Conservation (phyloP, 2,888 invertebrate genomes). For the Achlya flavicornis region DNA sequence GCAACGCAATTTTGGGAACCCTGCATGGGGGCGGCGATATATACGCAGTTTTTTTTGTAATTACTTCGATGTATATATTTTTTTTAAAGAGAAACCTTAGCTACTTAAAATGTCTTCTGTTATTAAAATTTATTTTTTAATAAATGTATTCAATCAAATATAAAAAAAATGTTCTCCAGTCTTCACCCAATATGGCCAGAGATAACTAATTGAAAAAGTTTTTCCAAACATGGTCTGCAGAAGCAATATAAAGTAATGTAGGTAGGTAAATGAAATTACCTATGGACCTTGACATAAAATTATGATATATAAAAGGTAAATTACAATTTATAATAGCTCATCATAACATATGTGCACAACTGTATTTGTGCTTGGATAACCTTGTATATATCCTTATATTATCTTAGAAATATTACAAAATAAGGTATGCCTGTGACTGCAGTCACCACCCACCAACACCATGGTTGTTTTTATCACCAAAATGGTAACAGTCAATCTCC, state of each 20-base stretch:
- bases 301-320: constrained; percentile 1
- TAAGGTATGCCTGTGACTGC: not conserved
- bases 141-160: too few relatives aligned
- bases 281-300: not conserved
- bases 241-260: not conserved
- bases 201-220: too few relatives aligned
- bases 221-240: not conserved
- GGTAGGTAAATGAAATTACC: not conserved
- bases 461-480: too few relatives aligned
- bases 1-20: too few relatives aligned
- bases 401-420: not conserved
- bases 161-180: not conserved
- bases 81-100: too few relatives aligned
- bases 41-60: too few relatives aligned
- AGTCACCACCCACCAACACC: too few relatives aligned
- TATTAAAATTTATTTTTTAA: too few relatives aligned
- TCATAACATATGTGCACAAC: not conserved
- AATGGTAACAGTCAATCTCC: too few relatives aligned
- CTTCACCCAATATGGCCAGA: not conserved
- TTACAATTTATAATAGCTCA: not conserved
- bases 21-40: too few relatives aligned
- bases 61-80: too few relatives aligned
- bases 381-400: not conserved
- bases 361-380: not conserved
- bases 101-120: too few relatives aligned